Evolutionary conservation across 2,113 vertebrate species (phyloP).

Genomic region (Corythaixoides concolor): DNA sequence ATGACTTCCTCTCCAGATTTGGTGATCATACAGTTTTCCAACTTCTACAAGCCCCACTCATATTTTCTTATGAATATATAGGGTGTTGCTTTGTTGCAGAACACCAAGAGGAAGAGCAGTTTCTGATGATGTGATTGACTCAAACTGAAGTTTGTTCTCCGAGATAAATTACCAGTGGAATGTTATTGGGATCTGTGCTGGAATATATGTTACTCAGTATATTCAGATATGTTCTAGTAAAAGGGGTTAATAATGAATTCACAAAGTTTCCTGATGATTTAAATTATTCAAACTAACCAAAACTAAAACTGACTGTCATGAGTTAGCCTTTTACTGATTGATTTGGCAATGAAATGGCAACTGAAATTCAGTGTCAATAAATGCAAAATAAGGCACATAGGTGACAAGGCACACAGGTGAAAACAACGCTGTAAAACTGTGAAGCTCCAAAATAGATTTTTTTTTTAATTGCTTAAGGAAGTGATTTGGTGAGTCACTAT

Average conservation of each 20-base stretch:
- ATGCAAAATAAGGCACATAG: background rate
- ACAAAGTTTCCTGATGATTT: background rate
- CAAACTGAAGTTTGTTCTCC: background rate
- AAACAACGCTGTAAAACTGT: background rate
- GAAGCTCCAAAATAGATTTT: background rate
- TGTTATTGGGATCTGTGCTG: background rate
- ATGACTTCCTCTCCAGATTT: background rate
- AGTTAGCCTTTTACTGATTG: background rate
- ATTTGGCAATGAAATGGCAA: background rate
- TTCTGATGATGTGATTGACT: background rate
- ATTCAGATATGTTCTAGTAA: background rate
- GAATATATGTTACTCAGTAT: background rate
- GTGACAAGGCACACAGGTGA: background rate
- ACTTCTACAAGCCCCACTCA: background rate
- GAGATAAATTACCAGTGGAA: background rate
- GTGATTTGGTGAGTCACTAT: background rate
- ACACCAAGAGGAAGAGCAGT: background rate
- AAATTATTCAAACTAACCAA: background rate
- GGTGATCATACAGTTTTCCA: background rate
- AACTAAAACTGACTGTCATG: background rate
- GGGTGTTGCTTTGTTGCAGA: background rate
- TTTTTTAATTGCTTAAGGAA: background rate
- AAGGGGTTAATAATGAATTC: background rate
- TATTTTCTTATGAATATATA: background rate
- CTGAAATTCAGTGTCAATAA: background rate